These are phyloP conservation scores for Lycocorax pyrrhopterus DNA, from an alignment of 2,113 vertebrate species.

Conservation along the genomic window DNA sequence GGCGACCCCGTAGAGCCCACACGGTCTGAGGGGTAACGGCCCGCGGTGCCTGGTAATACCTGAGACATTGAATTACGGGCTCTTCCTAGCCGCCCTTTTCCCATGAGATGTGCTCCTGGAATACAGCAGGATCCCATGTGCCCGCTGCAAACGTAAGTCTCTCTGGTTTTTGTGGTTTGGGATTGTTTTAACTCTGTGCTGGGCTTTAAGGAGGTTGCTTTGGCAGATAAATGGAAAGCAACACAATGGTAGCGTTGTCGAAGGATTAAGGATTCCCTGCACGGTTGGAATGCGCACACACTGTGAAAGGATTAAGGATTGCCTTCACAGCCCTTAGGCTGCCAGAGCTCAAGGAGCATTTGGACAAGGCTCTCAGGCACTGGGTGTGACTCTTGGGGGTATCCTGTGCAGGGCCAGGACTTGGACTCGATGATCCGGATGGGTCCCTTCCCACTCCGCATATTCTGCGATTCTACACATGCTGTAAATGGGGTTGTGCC, in stretches of 20 bases:
- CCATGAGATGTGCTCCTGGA: not conserved
- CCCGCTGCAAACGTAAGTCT: not conserved
- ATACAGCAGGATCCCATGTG: not conserved
- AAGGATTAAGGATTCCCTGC: not conserved
- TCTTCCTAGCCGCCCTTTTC: not conserved
- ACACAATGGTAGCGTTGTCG: not conserved
- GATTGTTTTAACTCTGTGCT: not conserved
- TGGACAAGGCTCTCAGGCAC: not conserved
- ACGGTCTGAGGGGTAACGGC: not conserved
- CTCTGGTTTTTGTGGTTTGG: not conserved
- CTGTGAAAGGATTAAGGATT: not conserved
- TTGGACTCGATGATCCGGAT: not conserved
- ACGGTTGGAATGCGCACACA: not conserved
- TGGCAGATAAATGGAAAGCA: not conserved
- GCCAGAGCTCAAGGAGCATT: not conserved
- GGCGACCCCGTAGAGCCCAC: not conserved
- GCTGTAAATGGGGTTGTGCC: not conserved
- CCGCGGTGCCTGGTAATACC: rapidly evolving
- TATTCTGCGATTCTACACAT: not conserved
- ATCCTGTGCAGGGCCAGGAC: not conserved
- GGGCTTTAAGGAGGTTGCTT: not conserved
- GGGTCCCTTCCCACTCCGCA: not conserved
- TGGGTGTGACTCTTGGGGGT: not conserved
- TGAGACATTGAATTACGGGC: rapidly evolving
- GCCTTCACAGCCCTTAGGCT: not conserved